Conservation (phyloP, 2,888 invertebrate genomes). For the Euspilapteryx auroguttella region DNA sequence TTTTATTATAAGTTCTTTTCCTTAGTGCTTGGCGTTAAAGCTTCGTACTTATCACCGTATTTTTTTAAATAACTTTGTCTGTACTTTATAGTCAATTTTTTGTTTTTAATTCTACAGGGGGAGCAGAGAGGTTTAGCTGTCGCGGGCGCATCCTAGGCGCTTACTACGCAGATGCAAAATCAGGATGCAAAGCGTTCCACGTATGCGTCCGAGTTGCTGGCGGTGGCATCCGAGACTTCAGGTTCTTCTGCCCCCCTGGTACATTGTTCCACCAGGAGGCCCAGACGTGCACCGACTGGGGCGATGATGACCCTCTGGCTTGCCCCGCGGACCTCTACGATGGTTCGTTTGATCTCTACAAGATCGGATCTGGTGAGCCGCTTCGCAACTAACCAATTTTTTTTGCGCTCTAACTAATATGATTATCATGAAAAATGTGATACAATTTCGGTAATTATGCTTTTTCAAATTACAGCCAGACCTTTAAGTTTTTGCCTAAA, state of each 20-base stretch:
- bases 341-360: slow-evolving; percentile 85
- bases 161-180: slow-evolving; percentile 85
- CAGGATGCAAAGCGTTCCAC: slow-evolving; percentile 88
- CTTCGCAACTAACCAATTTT: slow-evolving; percentile 51
- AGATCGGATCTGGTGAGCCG: slow-evolving; percentile 71
- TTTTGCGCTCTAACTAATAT: not conserved
- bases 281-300: slow-evolving; percentile 90
- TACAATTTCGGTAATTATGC: too few species aligned
- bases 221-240: slow-evolving; percentile 76
- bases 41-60: too few species aligned
- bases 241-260: slow-evolving; percentile 87
- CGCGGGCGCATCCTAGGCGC: slow-evolving; percentile 84
- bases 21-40: too few species aligned
- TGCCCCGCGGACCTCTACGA: slow-evolving; percentile 82
- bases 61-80: too few species aligned
- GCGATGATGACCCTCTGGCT: slow-evolving; percentile 73
- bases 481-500: too few species aligned
- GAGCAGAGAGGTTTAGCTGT: slow-evolving; percentile 72
- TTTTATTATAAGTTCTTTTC: too few species aligned
- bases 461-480: too few species aligned
- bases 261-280: slow-evolving; percentile 91
- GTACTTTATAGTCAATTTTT: too few species aligned
- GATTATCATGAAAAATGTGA: too few species aligned
- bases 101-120: too few species aligned
- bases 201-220: slow-evolving; percentile 86